Conservation (phyloP, 2,888 invertebrate genomes). For the Resseliella maxima region DNA sequence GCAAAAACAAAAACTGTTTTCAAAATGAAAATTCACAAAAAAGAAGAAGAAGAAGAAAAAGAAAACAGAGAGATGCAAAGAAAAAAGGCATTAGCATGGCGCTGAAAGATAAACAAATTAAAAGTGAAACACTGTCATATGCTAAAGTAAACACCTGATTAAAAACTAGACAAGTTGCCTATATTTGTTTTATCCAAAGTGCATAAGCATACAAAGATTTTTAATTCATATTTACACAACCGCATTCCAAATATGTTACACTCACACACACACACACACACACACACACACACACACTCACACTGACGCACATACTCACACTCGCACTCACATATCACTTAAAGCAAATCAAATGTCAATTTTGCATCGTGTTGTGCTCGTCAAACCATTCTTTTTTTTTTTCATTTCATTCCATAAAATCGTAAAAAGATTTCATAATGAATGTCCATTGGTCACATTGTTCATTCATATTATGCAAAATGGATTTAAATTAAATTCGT, state of each 20-base stretch:
- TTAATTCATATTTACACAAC: constrained; percentile 14
- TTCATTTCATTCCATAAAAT: background rate
- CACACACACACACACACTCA: no score
- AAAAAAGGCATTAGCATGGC: no score
- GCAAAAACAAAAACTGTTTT: background rate
- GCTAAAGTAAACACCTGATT: constrained; percentile 31
- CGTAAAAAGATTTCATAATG: background rate
- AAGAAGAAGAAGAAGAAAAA: background rate
- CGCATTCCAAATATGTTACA: background rate
- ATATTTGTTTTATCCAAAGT: constrained; percentile 33
- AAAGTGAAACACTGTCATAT: background rate
- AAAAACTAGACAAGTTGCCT: background rate
- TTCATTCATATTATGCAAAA: constrained; percentile 39
- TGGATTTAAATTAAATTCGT: background rate
- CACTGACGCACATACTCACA: no score
- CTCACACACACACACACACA: background rate
- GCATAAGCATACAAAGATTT: background rate
- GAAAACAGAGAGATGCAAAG: background rate
- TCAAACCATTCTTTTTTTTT: no score
- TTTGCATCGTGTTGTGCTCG: background rate
- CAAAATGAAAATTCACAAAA: background rate
- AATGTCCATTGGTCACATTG: background rate
- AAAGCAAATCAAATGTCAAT: background rate
- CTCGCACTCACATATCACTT: background rate
- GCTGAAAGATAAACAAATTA: background rate